These are phyloP conservation scores for Leptopilina myrica DNA, from an alignment of 2,888 invertebrate species.

Conservation along the genomic window DNA sequence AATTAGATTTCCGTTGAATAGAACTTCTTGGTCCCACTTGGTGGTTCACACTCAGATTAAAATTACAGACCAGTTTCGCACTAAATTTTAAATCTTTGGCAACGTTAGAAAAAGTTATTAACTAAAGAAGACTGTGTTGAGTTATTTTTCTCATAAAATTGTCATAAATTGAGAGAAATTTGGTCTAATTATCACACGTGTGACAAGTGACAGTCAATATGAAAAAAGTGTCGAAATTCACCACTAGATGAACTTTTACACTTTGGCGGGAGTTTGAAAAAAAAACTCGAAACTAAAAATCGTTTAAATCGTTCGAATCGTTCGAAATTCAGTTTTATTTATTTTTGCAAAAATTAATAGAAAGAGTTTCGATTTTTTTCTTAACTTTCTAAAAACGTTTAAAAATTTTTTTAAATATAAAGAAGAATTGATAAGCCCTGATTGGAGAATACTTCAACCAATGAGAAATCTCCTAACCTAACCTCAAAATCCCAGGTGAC, in stretches of 20 bases:
- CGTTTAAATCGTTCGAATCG: too few species aligned
- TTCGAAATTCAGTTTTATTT: too few species aligned
- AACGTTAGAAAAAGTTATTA: not conserved
- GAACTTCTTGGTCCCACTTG: not conserved
- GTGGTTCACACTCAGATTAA: not conserved
- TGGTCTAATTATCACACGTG: constrained; percentile 14
- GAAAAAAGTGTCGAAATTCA: not conserved
- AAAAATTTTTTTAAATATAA: too few species aligned
- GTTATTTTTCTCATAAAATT: not conserved
- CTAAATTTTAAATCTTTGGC: not conserved
- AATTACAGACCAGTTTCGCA: not conserved
- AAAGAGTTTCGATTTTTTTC: too few species aligned
- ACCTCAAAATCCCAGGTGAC: not conserved
- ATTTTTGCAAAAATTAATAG: too few species aligned
- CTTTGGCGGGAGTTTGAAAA: not conserved
- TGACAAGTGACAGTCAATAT: not conserved
- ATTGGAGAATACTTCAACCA: too few species aligned
- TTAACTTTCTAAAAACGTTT: too few species aligned
- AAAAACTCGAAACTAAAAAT: not conserved
- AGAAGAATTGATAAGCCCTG: too few species aligned
- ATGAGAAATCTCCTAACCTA: not conserved
- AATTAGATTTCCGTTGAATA: not conserved
- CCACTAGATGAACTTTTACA: not conserved
- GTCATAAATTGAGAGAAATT: not conserved
- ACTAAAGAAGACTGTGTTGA: not conserved